A percentile compares a stretch with the other conserved stretches of the same genome.
phyloP scores from a whole-genome alignment of 1,140 invertebrate species.

The Sycophaga agraensis region DNA sequence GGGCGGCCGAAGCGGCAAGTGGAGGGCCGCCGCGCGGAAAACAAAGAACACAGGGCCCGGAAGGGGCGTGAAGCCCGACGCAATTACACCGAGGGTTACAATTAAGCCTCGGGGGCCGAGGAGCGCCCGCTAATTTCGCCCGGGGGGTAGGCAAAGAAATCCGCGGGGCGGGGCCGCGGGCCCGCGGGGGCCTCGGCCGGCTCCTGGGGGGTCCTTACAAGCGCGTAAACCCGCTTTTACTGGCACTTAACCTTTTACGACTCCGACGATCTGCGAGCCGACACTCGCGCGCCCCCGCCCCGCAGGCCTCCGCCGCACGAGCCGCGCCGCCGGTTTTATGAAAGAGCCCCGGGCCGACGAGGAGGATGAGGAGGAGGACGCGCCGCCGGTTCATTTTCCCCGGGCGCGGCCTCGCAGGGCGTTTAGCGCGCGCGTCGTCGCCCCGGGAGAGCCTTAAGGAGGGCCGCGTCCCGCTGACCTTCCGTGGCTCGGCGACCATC shows the following conservation, averaged over 20 bases:
- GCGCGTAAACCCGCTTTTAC: slow-evolving; percentile 58
- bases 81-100: slow-evolving; percentile 58
- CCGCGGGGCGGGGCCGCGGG: background rate
- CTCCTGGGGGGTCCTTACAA: slow-evolving; percentile 50
- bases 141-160: background rate
- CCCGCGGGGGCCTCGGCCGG: slow-evolving; percentile 27
- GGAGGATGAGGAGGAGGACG: background rate
- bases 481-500: too few species aligned
- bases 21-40: background rate
- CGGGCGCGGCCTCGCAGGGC: too few species aligned
- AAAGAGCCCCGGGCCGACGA: slow-evolving; percentile 13
- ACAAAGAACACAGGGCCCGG: background rate
- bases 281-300: slow-evolving; percentile 1
- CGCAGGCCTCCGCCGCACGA: background rate
- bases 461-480: too few species aligned
- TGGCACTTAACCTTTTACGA: slow-evolving; percentile 59
- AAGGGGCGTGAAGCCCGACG: slow-evolving; percentile 48
- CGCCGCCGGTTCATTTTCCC: too few species aligned
- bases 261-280: slow-evolving; percentile 18
- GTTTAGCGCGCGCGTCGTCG: too few species aligned
- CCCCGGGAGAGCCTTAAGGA: too few species aligned
- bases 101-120: slow-evolving; percentile 38
- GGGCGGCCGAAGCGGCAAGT: slow-evolving; percentile 12
- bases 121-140: background rate
- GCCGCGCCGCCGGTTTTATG: slow-evolving; percentile 17